Evolutionary conservation across 1,140 invertebrate species (phyloP), one percentile per base, ranked within the genome.

Genomic region (Neoseiulus cucumeris): DNA sequence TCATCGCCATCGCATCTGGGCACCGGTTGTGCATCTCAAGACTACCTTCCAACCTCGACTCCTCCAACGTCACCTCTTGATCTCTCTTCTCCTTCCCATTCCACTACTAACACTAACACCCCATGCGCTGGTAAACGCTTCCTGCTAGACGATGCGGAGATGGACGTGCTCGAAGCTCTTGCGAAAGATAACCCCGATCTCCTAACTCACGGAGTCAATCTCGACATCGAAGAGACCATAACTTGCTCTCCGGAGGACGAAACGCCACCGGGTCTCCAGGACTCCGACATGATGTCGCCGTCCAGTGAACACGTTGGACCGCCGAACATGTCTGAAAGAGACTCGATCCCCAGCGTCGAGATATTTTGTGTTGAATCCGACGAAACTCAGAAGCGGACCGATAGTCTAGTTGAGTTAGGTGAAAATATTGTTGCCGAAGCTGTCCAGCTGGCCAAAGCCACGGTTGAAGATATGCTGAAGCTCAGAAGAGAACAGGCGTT

Each of bases 251-350:
- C 51, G 12, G 51, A 59, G 22, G 51, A 59, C 9, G 51, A 59
- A 14, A 59, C 51, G 2, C 51, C 51, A 33, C 51, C 51, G 25
- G 51, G 51, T 5, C 51, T 59, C 25, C 51, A 59, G 25, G 51
- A 59, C 14, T 59, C 51, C 22, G 51, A 59, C 33, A 59, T 59
- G 51, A 59, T 59, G 51, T 59, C 51, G 51, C 51, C 51, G 33
- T 59, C 51, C 17, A 20, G 51, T 25, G 51, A 59, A 9, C 51
- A 59, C 14, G 22, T 25, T 9, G 51, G 51, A 1, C 18, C 7
- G 18, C 33, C 51, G 51, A 33, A 33, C 22, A 14, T 25, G 1
- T 59, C 51, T 20, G 51, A 59, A n/a, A 12, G 51, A 14, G 33
- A 59, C 51, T 59, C 51, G 14, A 33, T 59, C 4, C 51, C 51